Evolutionary conservation across 1,140 invertebrate species (phyloP).

Genomic region (Drosophila kepulauana): DNA sequence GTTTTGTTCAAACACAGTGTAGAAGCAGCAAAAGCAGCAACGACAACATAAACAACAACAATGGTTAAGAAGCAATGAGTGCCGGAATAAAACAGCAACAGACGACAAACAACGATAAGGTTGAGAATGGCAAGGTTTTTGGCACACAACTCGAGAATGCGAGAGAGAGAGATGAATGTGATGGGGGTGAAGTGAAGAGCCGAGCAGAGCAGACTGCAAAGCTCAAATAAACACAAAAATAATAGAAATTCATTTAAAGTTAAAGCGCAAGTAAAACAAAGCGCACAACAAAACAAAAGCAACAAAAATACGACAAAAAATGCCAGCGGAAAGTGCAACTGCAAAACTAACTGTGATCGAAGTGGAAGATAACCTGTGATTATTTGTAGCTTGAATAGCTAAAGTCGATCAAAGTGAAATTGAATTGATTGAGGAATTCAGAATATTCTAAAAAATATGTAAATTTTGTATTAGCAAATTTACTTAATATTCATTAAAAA

Average conservation of each 20-base stretch:
- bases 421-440: no score
- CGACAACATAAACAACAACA: constrained; percentile 38
- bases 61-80: constrained; percentile 68
- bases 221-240: constrained; percentile 83
- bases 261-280: constrained; percentile 72
- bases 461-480: no score
- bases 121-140: constrained; percentile 18
- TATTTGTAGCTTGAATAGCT: no score
- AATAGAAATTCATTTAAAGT: constrained; percentile 84
- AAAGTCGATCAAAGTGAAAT: no score
- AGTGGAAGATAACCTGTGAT: constrained; percentile 3
- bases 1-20: constrained; percentile 68
- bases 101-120: constrained; percentile 39
- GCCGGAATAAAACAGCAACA: constrained; percentile 65
- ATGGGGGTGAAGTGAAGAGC: background rate
- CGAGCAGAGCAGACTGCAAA: constrained; percentile 53
- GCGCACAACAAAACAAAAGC: constrained; percentile 14
- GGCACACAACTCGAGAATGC: constrained; percentile 10
- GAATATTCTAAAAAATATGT: background rate
- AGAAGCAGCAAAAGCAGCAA: constrained; percentile 50
- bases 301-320: constrained; percentile 10
- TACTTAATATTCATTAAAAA: no score
- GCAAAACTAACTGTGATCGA: background rate
- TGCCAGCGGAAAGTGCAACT: constrained; percentile 20
- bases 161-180: constrained; percentile 41